These are phyloP conservation scores for Malthinus seriepunctatus DNA, from an alignment of 2,888 invertebrate species.

Conservation along the genomic window DNA sequence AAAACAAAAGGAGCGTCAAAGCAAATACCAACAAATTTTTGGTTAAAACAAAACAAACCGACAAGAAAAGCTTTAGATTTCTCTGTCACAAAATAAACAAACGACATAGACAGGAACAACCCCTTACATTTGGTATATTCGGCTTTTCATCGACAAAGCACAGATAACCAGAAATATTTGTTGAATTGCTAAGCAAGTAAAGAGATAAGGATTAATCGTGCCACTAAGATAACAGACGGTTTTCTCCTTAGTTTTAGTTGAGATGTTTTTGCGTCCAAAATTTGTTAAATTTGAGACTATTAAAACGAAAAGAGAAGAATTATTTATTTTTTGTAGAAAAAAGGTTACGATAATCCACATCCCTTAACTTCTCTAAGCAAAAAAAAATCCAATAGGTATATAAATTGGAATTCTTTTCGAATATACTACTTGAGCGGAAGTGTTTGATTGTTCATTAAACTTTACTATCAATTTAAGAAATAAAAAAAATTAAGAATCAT, in stretches of 20 bases:
- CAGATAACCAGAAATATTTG: slow-evolving; percentile 5
- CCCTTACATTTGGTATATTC: not conserved
- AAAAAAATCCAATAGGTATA: no score
- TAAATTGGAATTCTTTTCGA: no score
- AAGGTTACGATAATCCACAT: no score
- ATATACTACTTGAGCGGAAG: no score
- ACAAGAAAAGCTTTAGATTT: not conserved
- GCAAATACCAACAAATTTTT: not conserved
- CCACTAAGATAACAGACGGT: slow-evolving; percentile 1
- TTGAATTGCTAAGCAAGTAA: slow-evolving; percentile 4
- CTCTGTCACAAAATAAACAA: not conserved
- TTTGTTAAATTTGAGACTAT: not conserved
- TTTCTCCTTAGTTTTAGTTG: not conserved
- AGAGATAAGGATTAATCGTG: slow-evolving; percentile 5
- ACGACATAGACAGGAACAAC: not conserved
- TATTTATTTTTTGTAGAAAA: no score
- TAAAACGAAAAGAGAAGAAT: not conserved
- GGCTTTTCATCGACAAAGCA: not conserved
- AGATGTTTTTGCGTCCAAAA: not conserved
- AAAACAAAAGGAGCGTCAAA: no score
- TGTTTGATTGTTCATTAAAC: no score
- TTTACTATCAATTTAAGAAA: no score
- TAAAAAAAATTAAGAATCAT: no score
- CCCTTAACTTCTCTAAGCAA: no score
- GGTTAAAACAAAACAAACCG: not conserved